These are phyloP conservation scores for Hedya salicella DNA, from an alignment of 2,888 invertebrate genomes.

Conservation along the genomic window DNA sequence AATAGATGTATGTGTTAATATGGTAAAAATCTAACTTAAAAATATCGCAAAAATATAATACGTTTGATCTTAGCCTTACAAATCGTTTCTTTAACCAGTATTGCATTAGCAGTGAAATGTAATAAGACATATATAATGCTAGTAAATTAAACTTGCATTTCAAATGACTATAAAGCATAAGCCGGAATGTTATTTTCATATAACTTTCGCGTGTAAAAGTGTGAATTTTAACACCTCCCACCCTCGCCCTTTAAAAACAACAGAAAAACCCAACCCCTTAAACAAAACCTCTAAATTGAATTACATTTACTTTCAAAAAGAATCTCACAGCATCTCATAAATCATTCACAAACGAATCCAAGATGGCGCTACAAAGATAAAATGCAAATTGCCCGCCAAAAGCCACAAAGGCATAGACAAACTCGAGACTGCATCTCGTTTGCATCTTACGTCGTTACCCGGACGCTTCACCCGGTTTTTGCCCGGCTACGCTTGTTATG, in stretches of 20 bases:
- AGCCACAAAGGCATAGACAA: slow-evolving; percentile 58
- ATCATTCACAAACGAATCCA: slow-evolving; percentile 37
- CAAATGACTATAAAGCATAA: too few species aligned
- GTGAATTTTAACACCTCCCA: slow-evolving; percentile 21
- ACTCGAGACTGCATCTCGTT: slow-evolving; percentile 43
- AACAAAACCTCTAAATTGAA: slow-evolving; percentile 25
- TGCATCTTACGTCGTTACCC: slow-evolving; percentile 61
- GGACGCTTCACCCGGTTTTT: slow-evolving; percentile 56
- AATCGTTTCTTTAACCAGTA: too few species aligned
- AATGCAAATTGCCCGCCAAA: slow-evolving; percentile 44
- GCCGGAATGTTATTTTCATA: background rate
- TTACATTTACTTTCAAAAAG: slow-evolving; percentile 23
- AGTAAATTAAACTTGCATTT: too few species aligned
- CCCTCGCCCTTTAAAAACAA: slow-evolving; percentile 11
- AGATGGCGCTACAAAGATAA: slow-evolving; percentile 41
- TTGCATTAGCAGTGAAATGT: too few species aligned
- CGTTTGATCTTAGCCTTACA: too few species aligned
- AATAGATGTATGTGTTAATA: too few species aligned
- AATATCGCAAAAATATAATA: too few species aligned
- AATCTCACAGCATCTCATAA: slow-evolving; percentile 29
- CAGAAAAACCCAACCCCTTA: slow-evolving; percentile 7
- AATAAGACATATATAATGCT: too few species aligned
- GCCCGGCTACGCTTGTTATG: slow-evolving; percentile 74
- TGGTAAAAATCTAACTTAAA: too few species aligned
- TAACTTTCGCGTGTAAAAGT: background rate